phyloP scores from a whole-genome alignment of 2,888 invertebrate species.

The Heliconius aoede region DNA sequence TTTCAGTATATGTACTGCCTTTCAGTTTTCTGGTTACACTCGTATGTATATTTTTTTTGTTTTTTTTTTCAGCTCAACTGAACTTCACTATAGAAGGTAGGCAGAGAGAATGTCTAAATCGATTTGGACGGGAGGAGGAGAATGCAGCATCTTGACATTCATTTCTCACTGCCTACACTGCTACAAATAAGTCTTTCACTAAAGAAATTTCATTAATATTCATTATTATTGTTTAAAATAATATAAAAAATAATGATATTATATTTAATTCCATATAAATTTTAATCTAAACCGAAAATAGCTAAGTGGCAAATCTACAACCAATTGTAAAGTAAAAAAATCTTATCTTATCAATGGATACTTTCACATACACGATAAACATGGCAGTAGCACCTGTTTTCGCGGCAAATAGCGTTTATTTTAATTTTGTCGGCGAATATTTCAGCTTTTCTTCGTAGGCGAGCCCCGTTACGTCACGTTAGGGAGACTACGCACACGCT shows the following conservation, averaged over 20 bases:
- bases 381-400: slow-evolving; percentile 68
- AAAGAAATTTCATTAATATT: no score
- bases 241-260: no score
- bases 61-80: neutral
- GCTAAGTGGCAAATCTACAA: neutral
- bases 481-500: slow-evolving; percentile 57
- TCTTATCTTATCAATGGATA: slow-evolving; percentile 48
- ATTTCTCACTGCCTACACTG: no score
- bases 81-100: no score
- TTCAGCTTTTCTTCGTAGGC: slow-evolving; percentile 49
- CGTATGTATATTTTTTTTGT: slow-evolving; percentile 26
- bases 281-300: no score
- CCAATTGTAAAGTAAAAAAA: neutral
- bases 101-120: no score
- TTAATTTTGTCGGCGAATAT: slow-evolving; percentile 52
- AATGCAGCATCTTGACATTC: no score
- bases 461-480: slow-evolving; percentile 56
- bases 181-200: no score
- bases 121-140: no score
- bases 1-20: neutral
- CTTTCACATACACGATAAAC: slow-evolving; percentile 51
- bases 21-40: neutral
- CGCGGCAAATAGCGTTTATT: slow-evolving; percentile 62
- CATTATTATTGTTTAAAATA: no score
- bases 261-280: no score